Evolutionary conservation across 2,113 vertebrate genomes (phyloP).

Genomic region (Microtus richardsoni): DNA sequence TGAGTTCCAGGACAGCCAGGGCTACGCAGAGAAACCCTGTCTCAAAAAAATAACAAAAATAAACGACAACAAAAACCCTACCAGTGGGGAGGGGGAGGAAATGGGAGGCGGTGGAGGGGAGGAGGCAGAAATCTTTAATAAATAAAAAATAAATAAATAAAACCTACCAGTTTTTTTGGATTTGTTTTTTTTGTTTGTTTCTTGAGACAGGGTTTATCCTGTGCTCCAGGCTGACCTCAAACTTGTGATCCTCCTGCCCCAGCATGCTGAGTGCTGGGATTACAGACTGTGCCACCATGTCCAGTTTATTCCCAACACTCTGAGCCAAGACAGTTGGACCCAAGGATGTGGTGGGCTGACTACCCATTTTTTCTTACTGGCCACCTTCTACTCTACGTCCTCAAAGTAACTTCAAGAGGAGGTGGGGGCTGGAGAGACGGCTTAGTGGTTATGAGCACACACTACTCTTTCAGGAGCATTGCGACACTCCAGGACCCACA

Average conservation of each 20-base stretch:
- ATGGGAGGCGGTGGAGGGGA: no score
- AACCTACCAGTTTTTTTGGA: neutral
- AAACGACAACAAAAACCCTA: no score
- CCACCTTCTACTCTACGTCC: fast-evolving
- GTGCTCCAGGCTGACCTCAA: neutral
- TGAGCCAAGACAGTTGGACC: neutral
- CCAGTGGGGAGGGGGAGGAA: no score
- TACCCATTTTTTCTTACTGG: neutral
- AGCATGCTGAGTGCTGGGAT: neutral
- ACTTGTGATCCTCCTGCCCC: neutral
- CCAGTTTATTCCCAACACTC: no score
- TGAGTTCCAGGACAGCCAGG: no score
- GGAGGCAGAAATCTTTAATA: no score
- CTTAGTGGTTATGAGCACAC: neutral
- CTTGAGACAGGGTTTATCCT: neutral
- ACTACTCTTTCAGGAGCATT: neutral
- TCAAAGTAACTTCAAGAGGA: neutral
- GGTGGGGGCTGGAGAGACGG: neutral
- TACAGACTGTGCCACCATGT: neutral
- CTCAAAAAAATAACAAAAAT: no score
- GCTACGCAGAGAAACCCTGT: no score
- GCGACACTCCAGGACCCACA: neutral
- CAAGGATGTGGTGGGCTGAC: neutral
- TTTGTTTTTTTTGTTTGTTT: neutral
- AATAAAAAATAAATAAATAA: no score